These are phyloP conservation scores for Vimba vimba DNA, from an alignment of 2,113 vertebrate genomes.

Conservation along the genomic window DNA sequence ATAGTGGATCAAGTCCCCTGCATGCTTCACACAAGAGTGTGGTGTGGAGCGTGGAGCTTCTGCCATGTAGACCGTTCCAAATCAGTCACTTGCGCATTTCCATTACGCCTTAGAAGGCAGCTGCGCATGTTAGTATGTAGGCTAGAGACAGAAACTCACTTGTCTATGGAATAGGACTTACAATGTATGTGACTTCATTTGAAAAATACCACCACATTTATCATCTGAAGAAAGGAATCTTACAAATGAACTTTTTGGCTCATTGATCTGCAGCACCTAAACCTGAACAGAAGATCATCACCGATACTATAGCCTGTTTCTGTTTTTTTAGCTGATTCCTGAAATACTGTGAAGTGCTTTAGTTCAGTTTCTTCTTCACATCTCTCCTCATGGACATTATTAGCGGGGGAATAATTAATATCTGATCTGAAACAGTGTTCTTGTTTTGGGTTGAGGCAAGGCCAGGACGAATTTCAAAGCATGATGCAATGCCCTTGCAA, in stretches of 20 bases:
- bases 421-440: conserved; percentile 41
- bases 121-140: neutral
- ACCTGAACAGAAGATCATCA: neutral
- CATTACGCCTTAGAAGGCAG: neutral
- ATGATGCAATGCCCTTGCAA: conserved; percentile 57
- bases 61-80: neutral
- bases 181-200: neutral
- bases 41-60: too few relatives aligned
- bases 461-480: conserved; percentile 41
- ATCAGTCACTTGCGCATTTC: neutral
- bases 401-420: conserved; percentile 44
- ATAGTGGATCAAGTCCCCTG: neutral
- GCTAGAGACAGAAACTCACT: neutral
- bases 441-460: conserved; percentile 51
- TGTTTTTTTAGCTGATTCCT: neutral
- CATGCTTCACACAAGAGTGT: neutral
- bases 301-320: neutral
- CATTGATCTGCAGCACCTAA: neutral
- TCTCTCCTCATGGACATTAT: conserved; percentile 39
- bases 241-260: neutral
- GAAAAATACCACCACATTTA: neutral
- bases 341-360: conserved; percentile 16
- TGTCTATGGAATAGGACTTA: neutral
- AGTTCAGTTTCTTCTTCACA: conserved; percentile 7
- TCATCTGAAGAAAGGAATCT: neutral